phyloP scores from a whole-genome alignment of 2,113 vertebrate species.

The Stictonetta naevosa region DNA sequence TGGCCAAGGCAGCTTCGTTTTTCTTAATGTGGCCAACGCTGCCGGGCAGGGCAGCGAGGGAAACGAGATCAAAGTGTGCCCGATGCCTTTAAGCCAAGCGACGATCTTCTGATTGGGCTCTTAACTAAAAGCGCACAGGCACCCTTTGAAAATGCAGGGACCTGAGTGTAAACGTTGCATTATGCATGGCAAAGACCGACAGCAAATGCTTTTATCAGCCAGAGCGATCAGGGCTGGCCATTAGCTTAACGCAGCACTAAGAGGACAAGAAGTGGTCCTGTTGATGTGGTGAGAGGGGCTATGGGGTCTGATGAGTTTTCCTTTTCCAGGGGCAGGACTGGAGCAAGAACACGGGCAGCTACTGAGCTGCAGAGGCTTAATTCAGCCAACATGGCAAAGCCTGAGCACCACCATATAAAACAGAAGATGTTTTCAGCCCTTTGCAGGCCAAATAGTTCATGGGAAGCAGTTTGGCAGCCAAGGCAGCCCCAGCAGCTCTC shows the following conservation, averaged over 20 bases:
- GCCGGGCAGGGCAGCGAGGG: not conserved
- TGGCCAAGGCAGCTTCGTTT: not conserved
- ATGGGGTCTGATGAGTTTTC: not conserved
- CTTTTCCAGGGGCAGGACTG: not conserved
- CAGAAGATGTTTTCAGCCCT: not conserved
- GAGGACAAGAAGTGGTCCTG: not conserved
- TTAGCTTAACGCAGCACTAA: not conserved
- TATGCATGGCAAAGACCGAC: conserved; percentile 6
- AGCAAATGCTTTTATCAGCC: conserved; percentile 45
- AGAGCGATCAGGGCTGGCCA: not conserved
- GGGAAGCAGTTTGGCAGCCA: not conserved
- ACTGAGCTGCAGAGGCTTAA: not conserved
- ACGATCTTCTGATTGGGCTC: conserved; percentile 29
- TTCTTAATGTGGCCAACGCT: not conserved
- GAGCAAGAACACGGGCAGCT: not conserved
- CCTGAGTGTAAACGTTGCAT: not conserved
- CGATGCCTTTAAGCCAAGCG: not conserved
- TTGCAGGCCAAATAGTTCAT: not conserved
- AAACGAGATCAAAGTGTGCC: conserved; percentile 28
- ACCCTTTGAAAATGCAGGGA: conserved; percentile 24
- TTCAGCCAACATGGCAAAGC: not conserved
- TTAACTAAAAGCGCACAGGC: conserved; percentile 14
- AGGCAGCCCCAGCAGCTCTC: not conserved
- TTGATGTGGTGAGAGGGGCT: not conserved
- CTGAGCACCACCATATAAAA: not conserved